phyloP scores from a whole-genome alignment of 2,113 vertebrate genomes.

The Theristicus caerulescens region DNA sequence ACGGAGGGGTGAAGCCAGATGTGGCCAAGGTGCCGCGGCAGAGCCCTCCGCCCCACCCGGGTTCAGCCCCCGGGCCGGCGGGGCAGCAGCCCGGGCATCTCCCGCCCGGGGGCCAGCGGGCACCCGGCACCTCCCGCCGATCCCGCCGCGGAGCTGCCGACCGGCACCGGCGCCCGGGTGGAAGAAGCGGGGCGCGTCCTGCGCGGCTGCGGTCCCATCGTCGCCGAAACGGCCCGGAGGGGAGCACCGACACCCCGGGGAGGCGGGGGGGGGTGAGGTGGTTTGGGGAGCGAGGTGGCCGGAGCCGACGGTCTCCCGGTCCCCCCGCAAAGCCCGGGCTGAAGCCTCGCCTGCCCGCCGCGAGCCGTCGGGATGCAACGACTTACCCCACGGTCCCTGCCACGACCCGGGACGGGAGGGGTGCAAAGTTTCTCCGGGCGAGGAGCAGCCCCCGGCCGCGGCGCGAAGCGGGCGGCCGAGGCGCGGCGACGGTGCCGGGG shows the following conservation, averaged over 20 bases:
- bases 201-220: background rate
- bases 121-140: background rate
- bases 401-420: background rate
- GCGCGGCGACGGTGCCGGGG: background rate
- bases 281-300: background rate
- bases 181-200: background rate
- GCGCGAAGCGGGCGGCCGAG: background rate
- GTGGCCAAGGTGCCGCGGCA: background rate
- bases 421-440: conserved; percentile 24
- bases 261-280: too few relatives aligned
- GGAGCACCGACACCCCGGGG: background rate
- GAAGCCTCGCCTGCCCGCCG: background rate
- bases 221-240: background rate
- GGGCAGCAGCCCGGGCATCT: background rate
- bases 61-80: background rate
- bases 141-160: background rate
- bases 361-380: background rate
- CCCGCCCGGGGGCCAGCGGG: background rate
- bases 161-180: background rate
- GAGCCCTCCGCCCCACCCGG: background rate
- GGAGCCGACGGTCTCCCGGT: background rate
- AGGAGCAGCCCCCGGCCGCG: background rate
- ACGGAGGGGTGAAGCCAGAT: background rate
- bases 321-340: background rate
- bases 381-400: conserved; percentile 27